phyloP scores from a whole-genome alignment of 2,888 invertebrate genomes.

The Pammene aurita region DNA sequence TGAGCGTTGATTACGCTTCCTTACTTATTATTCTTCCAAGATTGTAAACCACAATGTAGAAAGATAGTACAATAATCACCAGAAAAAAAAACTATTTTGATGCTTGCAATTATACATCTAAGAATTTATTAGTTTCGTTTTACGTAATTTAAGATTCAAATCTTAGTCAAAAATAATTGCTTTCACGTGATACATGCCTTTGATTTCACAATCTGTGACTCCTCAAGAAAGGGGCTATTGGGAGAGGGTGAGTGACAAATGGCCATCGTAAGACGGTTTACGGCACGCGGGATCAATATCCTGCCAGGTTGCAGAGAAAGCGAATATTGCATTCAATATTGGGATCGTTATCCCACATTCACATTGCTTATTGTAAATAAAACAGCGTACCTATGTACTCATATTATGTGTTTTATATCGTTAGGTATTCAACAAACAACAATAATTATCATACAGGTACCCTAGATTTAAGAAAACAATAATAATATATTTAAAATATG shows the following conservation, averaged over 20 bases:
- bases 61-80: too few relatives aligned
- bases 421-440: too few relatives aligned
- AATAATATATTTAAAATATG: too few relatives aligned
- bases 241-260: slow-evolving; percentile 40
- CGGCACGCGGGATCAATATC: slow-evolving; percentile 22
- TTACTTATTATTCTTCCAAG: too few relatives aligned
- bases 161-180: neutral
- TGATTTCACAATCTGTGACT: slow-evolving; percentile 30
- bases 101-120: too few relatives aligned
- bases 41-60: too few relatives aligned
- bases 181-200: slow-evolving; percentile 9
- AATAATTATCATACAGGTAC: too few relatives aligned
- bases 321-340: slow-evolving; percentile 1
- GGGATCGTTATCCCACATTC: neutral
- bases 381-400: neutral
- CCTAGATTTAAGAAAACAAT: too few relatives aligned
- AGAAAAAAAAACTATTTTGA: too few relatives aligned
- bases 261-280: slow-evolving; percentile 33
- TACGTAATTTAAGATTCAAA: neutral
- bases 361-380: neutral
- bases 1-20: too few relatives aligned
- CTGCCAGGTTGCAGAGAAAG: slow-evolving; percentile 7
- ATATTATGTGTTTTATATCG: too few relatives aligned
- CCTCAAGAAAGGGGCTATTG: slow-evolving; percentile 37
- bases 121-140: neutral